Conservation (phyloP, 2,797 vertebrate genomes). For the Karalla daura region DNA sequence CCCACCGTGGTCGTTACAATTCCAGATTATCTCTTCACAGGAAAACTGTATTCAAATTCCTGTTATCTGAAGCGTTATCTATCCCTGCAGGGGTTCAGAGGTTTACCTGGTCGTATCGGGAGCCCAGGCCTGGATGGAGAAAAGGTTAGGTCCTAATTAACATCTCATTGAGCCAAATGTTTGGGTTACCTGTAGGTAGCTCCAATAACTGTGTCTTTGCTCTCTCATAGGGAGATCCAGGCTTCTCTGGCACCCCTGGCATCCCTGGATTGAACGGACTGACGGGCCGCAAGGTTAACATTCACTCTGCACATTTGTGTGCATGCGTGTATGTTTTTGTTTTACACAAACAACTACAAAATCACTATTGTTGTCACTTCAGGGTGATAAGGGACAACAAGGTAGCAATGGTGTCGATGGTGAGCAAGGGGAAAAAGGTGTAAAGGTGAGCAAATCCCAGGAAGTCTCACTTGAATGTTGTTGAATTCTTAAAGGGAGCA, state of each 20-base stretch:
- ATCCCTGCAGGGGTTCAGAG: constrained; percentile 85
- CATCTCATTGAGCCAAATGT: neutral
- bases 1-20: neutral
- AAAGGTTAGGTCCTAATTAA: constrained; percentile 74
- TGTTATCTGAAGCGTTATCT: neutral
- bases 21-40: too few relatives aligned
- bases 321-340: neutral
- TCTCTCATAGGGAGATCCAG: constrained; percentile 82
- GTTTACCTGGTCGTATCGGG: constrained; percentile 84
- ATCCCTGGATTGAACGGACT: constrained; percentile 82
- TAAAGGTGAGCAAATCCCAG: constrained; percentile 81
- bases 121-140: constrained; percentile 80
- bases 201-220: neutral
- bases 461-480: neutral
- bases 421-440: constrained; percentile 84
- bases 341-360: neutral
- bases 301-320: too few relatives aligned
- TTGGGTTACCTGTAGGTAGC: neutral
- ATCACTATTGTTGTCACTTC: neutral
- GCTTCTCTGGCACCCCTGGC: constrained; percentile 83
- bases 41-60: neutral
- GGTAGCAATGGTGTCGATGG: constrained; percentile 82
- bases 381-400: constrained; percentile 86
- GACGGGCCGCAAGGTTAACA: constrained; percentile 83
- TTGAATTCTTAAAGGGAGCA: too few relatives aligned